Percentiles rank a stretch among this genome's conserved stretches.
Evolutionary conservation across 2,113 vertebrate genomes (phyloP).

Genomic region (Parus major): DNA sequence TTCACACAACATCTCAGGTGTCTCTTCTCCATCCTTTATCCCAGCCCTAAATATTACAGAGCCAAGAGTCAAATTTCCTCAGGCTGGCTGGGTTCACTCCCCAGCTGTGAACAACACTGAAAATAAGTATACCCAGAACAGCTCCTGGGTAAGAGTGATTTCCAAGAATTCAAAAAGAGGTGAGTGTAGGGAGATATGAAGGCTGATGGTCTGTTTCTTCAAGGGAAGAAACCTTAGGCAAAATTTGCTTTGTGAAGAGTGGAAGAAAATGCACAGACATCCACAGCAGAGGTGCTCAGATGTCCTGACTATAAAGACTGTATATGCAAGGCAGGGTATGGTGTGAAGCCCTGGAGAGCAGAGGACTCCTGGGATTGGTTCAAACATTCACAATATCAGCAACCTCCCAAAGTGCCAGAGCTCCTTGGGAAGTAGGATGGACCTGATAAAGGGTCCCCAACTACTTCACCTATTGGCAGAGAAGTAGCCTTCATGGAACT

Average conservation of each 20-base stretch:
- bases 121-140: not conserved
- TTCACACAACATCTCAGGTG: not conserved
- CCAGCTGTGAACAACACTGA: not conserved
- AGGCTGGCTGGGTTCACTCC: not conserved
- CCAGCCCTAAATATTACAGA: not conserved
- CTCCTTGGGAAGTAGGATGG: not conserved
- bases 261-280: not conserved
- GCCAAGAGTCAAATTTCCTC: not conserved
- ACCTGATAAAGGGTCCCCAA: accelerated
- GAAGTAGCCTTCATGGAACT: not conserved
- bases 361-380: not conserved
- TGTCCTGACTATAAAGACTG: not conserved
- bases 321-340: not conserved
- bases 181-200: not conserved
- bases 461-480: not conserved
- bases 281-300: not conserved
- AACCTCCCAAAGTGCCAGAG: not conserved
- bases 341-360: not conserved
- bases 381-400: not conserved
- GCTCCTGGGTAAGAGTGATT: not conserved
- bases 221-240: not conserved
- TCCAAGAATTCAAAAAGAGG: not conserved
- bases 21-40: not conserved
- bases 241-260: not conserved
- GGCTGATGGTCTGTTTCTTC: not conserved